Conservation (phyloP, 2,113 vertebrate genomes). For the Platanista minor region DNA sequence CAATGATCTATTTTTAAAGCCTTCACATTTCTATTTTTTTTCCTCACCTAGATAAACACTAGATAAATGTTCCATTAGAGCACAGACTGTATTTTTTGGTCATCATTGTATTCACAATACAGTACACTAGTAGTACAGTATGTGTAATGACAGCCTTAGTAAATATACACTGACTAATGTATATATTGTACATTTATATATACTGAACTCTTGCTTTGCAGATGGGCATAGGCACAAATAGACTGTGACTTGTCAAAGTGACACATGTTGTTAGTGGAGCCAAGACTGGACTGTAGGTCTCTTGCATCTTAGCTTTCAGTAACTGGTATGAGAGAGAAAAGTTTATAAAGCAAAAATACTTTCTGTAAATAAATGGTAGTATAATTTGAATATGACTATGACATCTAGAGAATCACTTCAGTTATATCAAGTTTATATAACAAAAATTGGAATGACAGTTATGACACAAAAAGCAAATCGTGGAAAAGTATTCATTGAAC, state of each 20-base stretch:
- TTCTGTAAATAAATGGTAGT: not conserved
- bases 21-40: conserved; percentile 24
- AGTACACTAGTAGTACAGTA: not conserved
- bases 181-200: not conserved
- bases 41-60: not conserved
- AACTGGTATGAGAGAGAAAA: not conserved
- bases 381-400: not conserved
- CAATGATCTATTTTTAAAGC: not conserved
- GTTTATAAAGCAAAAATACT: conserved; percentile 27
- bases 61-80: not conserved
- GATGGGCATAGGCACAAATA: not conserved
- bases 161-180: not conserved
- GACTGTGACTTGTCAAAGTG: not conserved
- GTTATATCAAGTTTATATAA: conserved; percentile 4
- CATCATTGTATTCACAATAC: not conserved
- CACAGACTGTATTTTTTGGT: not conserved
- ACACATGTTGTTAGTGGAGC: not conserved
- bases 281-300: not conserved
- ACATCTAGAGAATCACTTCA: not conserved
- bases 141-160: not conserved
- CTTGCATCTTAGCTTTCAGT: not conserved
- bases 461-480: not conserved
- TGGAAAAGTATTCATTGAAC: conserved; percentile 19
- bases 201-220: not conserved
- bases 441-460: not conserved